Base-by-base conservation (phyloP, 2,888 invertebrate species). In the Anaspis maculata region DNA sequence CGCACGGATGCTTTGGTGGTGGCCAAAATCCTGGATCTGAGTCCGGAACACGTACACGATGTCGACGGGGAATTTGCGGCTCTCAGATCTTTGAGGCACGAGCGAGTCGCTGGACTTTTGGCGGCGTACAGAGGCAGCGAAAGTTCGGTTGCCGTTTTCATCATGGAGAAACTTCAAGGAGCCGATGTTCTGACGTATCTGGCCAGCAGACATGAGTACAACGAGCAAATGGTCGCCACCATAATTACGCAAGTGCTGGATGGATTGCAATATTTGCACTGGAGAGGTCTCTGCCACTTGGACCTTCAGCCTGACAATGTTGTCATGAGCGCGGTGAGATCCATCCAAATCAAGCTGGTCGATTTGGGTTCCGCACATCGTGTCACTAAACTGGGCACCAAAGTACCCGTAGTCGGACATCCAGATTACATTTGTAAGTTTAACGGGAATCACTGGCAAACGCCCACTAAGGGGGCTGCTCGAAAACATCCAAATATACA, bases 281-380 rank as follows among this genome's bases (percentile, higher is more conserved):
- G 94, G 86, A 75, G 89, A 52, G 92, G 92, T 2, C 79, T 81
- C 47, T 85, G 86, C 49, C 90, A 92, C 62, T 67, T 94, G 41
- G 86, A 94, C 61, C 70, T 95, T 28, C 90, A 96, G 63, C 96
- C 96, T 0, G 92, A 94, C 59, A 97, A 97, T 64, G 76, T 97
- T 13, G 88, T 95, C 2, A 88, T 96, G 83, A 79, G 85, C 1
- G 82, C 83, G 0, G 82, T 89, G 10, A 71, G 91, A 45, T 82
- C 84, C 0, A 76, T 85, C 5, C 83, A 89, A 62, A 77, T 96
- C 2, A 96, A 95, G 65, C 67, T 98, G 26, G 82, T 91, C 3
- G 96, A 97, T 66, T 84, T 96, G 59, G 95, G 94, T 1, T 80
- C 83, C 3, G 84, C 94, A 1, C 83, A 84, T 51, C 76, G 74